Conservation (phyloP, 2,113 vertebrate species). For the Daubentonia madagascariensis region DNA sequence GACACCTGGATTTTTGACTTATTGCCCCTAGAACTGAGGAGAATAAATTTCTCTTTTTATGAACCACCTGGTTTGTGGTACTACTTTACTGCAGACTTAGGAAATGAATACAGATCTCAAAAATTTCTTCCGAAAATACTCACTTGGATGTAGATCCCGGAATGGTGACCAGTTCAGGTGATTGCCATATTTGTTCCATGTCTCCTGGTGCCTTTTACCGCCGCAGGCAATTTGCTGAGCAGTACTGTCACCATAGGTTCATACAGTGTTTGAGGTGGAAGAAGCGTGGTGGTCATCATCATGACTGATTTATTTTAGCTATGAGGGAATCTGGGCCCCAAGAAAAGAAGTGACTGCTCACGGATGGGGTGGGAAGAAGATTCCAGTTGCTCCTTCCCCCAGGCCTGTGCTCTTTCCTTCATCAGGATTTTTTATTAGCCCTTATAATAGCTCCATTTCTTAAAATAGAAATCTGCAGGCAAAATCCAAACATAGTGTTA, state of each 20-base stretch:
- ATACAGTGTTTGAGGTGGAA: neutral
- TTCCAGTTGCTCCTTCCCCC: neutral
- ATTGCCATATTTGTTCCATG: neutral
- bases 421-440: neutral
- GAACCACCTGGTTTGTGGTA: neutral
- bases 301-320: neutral
- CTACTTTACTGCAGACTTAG: neutral
- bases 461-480: constrained; percentile 22
- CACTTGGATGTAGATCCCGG: neutral
- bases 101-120: neutral
- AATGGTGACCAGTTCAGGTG: neutral
- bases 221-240: neutral
- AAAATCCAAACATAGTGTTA: constrained; percentile 9
- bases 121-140: neutral
- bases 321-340: neutral
- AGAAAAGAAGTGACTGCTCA: neutral
- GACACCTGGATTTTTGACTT: neutral
- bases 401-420: neutral
- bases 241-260: neutral
- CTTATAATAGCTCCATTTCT: neutral
- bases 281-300: neutral
- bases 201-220: neutral
- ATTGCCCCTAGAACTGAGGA: neutral
- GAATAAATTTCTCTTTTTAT: neutral
- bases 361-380: neutral